Percentiles rank a stretch among this genome's conserved stretches.
Evolutionary conservation across 1,140 invertebrate species (phyloP).

Genomic region (Trichoplusia ni): DNA sequence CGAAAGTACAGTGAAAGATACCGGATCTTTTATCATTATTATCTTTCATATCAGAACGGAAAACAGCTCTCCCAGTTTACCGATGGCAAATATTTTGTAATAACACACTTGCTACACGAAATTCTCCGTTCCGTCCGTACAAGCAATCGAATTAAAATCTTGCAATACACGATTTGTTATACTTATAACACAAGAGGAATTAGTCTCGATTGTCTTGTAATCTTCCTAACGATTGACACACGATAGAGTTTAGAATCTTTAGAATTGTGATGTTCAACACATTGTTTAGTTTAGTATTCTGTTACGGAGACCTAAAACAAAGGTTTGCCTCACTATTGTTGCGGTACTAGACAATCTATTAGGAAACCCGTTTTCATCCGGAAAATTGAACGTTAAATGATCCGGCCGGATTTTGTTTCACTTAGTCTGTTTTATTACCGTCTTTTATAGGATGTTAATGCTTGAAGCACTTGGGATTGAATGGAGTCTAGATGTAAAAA

Average conservation of each 20-base stretch:
- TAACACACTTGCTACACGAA: neutral
- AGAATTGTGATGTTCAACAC: neutral
- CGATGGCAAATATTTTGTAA: slow-evolving; percentile 40
- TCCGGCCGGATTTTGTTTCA: neutral
- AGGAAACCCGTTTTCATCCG: slow-evolving; percentile 26
- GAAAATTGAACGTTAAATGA: slow-evolving; percentile 31
- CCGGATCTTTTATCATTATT: slow-evolving; percentile 39
- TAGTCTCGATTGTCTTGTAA: neutral
- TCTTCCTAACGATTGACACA: neutral
- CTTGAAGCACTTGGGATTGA: too few species aligned
- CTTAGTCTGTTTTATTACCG: neutral
- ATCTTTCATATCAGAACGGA: slow-evolving; percentile 45
- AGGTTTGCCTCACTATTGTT: slow-evolving; percentile 30
- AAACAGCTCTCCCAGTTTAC: slow-evolving; percentile 34
- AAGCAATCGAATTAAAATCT: too few species aligned
- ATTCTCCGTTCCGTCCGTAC: slow-evolving; percentile 1
- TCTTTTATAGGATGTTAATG: too few species aligned
- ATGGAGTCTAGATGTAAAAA: too few species aligned
- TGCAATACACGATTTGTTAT: too few species aligned
- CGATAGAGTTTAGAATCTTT: neutral
- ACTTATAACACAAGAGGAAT: too few species aligned
- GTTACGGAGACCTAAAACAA: slow-evolving; percentile 34
- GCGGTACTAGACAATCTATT: slow-evolving; percentile 26
- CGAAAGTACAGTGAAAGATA: slow-evolving; percentile 17
- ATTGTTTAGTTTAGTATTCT: neutral